Conservation (phyloP, 2,888 invertebrate species). For the Amaurobius ferox region DNA sequence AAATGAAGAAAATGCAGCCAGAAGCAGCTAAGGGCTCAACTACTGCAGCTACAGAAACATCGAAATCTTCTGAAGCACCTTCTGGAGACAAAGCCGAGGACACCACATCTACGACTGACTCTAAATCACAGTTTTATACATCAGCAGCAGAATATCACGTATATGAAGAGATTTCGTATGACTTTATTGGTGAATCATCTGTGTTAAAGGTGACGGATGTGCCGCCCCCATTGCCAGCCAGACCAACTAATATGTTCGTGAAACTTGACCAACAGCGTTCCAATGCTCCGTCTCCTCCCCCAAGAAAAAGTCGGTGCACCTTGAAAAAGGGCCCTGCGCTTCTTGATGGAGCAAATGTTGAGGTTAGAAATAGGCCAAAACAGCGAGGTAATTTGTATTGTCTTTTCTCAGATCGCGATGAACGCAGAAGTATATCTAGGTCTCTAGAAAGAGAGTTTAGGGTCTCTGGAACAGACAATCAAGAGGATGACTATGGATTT, state of each 20-base stretch:
- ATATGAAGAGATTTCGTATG: slow-evolving; percentile 77
- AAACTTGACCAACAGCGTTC: neutral
- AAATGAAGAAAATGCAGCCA: slow-evolving; percentile 65
- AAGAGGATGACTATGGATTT: slow-evolving; percentile 72
- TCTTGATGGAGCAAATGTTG: slow-evolving; percentile 6
- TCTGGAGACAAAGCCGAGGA: neutral
- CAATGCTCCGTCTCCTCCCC: slow-evolving; percentile 26
- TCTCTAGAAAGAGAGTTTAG: slow-evolving; percentile 75
- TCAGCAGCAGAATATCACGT: slow-evolving; percentile 76
- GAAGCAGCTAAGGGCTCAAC: slow-evolving; percentile 34
- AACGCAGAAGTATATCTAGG: slow-evolving; percentile 75
- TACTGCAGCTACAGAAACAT: slow-evolving; percentile 51
- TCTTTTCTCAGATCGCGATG: slow-evolving; percentile 75
- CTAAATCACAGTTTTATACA: slow-evolving; percentile 23
- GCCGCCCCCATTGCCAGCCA: slow-evolving; percentile 75
- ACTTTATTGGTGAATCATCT: slow-evolving; percentile 44
- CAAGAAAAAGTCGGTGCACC: slow-evolving; percentile 21
- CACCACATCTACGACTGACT: slow-evolving; percentile 8
- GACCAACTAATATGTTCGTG: slow-evolving; percentile 71
- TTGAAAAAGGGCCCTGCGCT: neutral
- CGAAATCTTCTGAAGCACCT: neutral
- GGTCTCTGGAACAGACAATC: slow-evolving; percentile 36
- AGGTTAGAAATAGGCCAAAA: slow-evolving; percentile 74
- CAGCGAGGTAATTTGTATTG: slow-evolving; percentile 76
- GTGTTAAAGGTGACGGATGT: slow-evolving; percentile 21